Evolutionary conservation across 2,113 vertebrate species (phyloP).

Genomic region (Pelusios castaneus): DNA sequence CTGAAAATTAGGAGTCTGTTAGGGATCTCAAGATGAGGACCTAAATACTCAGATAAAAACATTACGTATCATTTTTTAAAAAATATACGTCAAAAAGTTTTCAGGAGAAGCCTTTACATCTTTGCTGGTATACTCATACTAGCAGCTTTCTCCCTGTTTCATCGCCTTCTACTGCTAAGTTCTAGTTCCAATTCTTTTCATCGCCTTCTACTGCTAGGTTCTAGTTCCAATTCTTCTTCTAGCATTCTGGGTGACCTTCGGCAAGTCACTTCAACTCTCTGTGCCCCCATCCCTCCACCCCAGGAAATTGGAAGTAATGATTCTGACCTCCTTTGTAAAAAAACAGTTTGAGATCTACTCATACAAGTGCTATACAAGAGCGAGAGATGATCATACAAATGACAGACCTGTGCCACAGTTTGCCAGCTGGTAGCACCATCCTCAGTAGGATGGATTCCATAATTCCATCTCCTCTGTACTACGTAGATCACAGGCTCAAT

Average conservation of each 20-base stretch:
- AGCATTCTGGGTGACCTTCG: not conserved
- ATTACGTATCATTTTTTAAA: constrained; percentile 6
- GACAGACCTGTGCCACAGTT: constrained; percentile 89
- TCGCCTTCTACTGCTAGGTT: no score
- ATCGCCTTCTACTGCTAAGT: not conserved
- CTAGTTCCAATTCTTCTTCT: not conserved
- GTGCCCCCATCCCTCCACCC: not conserved
- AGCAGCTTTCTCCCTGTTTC: not conserved
- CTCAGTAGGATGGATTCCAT: constrained; percentile 95
- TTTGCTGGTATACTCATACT: not conserved
- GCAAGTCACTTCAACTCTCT: not conserved
- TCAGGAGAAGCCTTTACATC: not conserved
- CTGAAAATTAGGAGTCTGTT: not conserved
- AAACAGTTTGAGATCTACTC: not conserved
- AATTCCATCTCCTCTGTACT: constrained; percentile 94
- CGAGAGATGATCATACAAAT: not conserved
- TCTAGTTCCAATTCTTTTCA: not conserved
- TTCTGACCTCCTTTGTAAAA: not conserved
- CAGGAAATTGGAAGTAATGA: not conserved
- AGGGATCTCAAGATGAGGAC: not conserved
- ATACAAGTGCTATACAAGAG: not conserved
- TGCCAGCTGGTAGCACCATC: constrained; percentile 91
- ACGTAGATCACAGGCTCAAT: constrained; percentile 95
- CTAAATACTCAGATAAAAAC: not conserved
- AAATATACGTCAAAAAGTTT: not conserved